Percentiles rank a stretch among this genome's conserved stretches.
Evolutionary conservation across 2,113 vertebrate genomes (phyloP).

Genomic region (Balaeniceps rex): DNA sequence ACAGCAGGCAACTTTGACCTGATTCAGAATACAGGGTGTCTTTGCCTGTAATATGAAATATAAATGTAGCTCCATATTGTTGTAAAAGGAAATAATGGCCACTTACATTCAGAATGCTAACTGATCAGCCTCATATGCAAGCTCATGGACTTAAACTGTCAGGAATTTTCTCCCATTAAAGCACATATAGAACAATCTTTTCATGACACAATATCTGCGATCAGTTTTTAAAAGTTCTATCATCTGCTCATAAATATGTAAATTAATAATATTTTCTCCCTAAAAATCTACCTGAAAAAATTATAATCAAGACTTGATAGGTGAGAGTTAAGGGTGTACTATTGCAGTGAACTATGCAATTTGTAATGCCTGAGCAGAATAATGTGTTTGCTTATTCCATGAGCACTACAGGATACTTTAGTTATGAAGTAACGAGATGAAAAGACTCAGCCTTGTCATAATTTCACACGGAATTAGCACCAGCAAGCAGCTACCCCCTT

Average conservation of each 20-base stretch:
- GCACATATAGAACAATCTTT: neutral
- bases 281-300: neutral
- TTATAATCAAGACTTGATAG: neutral
- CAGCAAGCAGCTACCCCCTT: neutral
- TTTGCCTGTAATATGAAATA: neutral
- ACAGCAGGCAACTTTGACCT: neutral
- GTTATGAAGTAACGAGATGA: neutral
- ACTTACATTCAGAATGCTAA: neutral
- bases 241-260: neutral
- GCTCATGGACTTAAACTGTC: neutral
- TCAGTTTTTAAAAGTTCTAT: neutral
- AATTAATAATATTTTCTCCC: neutral
- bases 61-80: neutral
- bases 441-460: neutral
- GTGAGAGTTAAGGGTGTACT: neutral
- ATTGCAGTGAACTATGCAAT: rapidly evolving
- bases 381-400: neutral
- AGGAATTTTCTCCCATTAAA: neutral
- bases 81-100: neutral
- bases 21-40: neutral
- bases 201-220: neutral
- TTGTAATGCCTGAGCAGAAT: neutral
- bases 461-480: neutral
- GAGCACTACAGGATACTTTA: neutral
- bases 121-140: neutral